phyloP scores from a whole-genome alignment of 2,888 invertebrate species.

The Meghimatium bilineatum region DNA sequence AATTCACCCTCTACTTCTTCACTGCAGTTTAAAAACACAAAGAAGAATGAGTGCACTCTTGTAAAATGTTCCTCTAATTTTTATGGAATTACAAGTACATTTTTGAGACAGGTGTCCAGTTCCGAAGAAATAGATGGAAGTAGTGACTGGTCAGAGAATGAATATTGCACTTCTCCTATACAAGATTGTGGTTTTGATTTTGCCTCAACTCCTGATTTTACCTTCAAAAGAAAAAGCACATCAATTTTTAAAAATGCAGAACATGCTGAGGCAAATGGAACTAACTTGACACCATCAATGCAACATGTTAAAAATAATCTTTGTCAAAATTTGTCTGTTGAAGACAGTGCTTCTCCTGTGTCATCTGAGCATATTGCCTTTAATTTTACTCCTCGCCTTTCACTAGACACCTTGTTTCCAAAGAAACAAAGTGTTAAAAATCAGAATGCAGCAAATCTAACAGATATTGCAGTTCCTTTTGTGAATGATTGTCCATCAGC shows the following conservation, averaged over 20 bases:
- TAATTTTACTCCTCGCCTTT: not conserved
- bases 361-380: not conserved
- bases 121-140: slow-evolving; percentile 18
- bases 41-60: not conserved
- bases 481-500: too few species aligned
- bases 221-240: slow-evolving; percentile 19
- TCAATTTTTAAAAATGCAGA: slow-evolving; percentile 17
- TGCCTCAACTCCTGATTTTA: slow-evolving; percentile 11
- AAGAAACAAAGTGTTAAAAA: not conserved
- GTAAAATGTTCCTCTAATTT: not conserved
- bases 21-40: not conserved
- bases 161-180: not conserved
- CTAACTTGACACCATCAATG: not conserved
- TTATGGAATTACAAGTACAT: not conserved
- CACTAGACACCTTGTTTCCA: slow-evolving; percentile 1
- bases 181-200: slow-evolving; percentile 9
- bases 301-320: not conserved
- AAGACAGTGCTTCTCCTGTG: not conserved
- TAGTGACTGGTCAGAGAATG: slow-evolving; percentile 14
- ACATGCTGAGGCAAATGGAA: not conserved
- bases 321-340: slow-evolving; percentile 20
- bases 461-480: not conserved
- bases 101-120: slow-evolving; percentile 12
- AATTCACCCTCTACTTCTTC: not conserved
- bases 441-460: not conserved